phyloP scores from a whole-genome alignment of 2,113 vertebrate genomes.

The Crypturellus undulatus region DNA sequence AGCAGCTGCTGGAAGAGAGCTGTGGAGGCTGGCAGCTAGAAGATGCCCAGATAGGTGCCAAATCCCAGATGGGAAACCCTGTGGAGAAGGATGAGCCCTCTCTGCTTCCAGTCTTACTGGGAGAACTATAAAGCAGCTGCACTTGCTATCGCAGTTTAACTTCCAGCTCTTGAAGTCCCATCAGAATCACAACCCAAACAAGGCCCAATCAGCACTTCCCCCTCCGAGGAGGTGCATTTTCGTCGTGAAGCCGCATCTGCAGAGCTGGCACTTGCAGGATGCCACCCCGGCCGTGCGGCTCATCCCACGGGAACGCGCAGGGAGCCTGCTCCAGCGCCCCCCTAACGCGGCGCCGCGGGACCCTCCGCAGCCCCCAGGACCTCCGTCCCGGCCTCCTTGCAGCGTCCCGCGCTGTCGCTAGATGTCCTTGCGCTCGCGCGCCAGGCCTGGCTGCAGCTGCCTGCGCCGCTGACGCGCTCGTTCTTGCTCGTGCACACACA shows the following conservation, averaged over 20 bases:
- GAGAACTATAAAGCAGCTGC: not conserved
- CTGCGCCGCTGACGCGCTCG: too few species aligned
- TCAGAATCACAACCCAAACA: not conserved
- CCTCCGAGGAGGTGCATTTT: not conserved
- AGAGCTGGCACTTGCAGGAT: not conserved
- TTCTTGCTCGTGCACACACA: not conserved
- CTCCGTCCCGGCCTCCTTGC: not conserved
- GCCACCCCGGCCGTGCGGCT: accelerated
- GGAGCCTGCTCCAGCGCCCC: not conserved
- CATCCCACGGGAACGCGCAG: accelerated
- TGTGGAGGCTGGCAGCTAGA: not conserved
- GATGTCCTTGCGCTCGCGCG: constrained; percentile 10
- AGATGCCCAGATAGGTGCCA: not conserved
- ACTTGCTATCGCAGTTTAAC: not conserved
- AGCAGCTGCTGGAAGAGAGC: not conserved
- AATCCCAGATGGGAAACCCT: not conserved
- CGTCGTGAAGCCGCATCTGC: accelerated
- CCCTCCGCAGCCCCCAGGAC: not conserved
- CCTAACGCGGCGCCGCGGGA: accelerated
- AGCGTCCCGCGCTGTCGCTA: constrained; percentile 10
- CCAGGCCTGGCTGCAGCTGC: too few species aligned
- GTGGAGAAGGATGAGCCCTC: too few species aligned
- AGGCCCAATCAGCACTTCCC: too few species aligned
- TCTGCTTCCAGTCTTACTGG: not conserved
- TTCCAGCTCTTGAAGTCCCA: not conserved